Evolutionary conservation across 2,888 invertebrate species (phyloP).

Genomic region (Zhuqinia jingwanae): DNA sequence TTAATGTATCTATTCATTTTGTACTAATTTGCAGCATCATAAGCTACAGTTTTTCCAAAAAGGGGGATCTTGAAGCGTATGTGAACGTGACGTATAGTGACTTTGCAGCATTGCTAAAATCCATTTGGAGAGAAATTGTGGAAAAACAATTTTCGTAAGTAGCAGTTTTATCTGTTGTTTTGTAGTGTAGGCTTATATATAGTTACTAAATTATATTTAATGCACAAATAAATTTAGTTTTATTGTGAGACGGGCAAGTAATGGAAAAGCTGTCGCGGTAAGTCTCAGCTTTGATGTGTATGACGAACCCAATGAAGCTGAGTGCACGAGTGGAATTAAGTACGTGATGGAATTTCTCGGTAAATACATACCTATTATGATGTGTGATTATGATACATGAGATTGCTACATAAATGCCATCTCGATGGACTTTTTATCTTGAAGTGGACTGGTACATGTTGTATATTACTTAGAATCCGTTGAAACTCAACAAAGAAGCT

Average conservation of each 20-base stretch:
- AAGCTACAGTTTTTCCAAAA: constrained; percentile 91
- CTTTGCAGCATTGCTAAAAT: constrained; percentile 86
- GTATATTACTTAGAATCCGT: constrained; percentile 47
- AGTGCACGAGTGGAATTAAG: constrained; percentile 85
- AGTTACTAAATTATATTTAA: neutral
- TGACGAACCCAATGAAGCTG: constrained; percentile 88
- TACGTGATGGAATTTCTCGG: constrained; percentile 84
- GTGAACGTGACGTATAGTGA: constrained; percentile 86
- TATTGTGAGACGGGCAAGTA: constrained; percentile 83
- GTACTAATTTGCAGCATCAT: constrained; percentile 86
- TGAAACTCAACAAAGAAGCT: constrained; percentile 75
- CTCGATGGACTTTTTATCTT: too few species aligned
- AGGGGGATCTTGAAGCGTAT: constrained; percentile 92
- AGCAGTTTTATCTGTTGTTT: constrained; percentile 22
- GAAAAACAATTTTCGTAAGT: constrained; percentile 84
- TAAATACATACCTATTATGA: constrained; percentile 21
- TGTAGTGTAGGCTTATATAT: neutral
- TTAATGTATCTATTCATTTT: too few species aligned
- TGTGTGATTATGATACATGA: neutral
- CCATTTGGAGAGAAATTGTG: constrained; percentile 87
- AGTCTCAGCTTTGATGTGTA: constrained; percentile 91
- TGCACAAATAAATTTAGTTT: constrained; percentile 83
- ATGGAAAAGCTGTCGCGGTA: constrained; percentile 85
- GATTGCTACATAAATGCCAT: neutral
- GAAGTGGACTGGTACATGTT: too few species aligned